Conservation (phyloP, 2,888 invertebrate species). For the Xestia rhomboidea region DNA sequence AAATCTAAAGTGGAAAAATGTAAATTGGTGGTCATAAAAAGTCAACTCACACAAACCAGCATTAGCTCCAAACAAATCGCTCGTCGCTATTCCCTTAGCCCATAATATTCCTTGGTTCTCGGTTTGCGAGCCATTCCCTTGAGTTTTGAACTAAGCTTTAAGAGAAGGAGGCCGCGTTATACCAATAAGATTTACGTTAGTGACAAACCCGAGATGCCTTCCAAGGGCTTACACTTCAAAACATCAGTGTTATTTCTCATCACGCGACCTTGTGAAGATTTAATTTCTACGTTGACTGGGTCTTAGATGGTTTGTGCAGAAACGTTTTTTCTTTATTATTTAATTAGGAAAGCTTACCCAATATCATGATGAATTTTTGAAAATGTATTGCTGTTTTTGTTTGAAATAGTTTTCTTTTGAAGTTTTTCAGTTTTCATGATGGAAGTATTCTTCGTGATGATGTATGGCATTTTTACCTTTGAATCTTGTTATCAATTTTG, state of each 20-base stretch:
- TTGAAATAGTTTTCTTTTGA: not conserved
- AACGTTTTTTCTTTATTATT: not conserved
- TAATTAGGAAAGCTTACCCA: not conserved
- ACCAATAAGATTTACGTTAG: conserved; percentile 66
- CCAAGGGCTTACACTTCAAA: conserved; percentile 44
- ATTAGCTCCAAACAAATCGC: too few species aligned
- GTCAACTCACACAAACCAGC: too few species aligned
- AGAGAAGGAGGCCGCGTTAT: conserved; percentile 59
- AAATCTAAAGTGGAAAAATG: too few species aligned
- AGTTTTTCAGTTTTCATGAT: not conserved
- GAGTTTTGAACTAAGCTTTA: conserved; percentile 64
- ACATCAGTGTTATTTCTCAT: conserved; percentile 40
- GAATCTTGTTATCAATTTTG: not conserved
- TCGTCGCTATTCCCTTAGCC: conserved; percentile 25
- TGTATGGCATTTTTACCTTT: not conserved
- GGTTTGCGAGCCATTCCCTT: conserved; percentile 64
- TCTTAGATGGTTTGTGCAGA: not conserved
- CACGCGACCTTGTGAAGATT: conserved; percentile 23
- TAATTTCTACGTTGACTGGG: not conserved
- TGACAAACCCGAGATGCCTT: conserved; percentile 39
- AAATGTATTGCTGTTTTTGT: not conserved
- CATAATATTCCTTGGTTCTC: conserved; percentile 48
- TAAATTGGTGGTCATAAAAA: too few species aligned
- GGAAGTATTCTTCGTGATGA: too few species aligned
- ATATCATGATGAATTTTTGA: not conserved